phyloP scores from a whole-genome alignment of 1,140 invertebrate genomes.

The Leptinotarsa lineolata region DNA sequence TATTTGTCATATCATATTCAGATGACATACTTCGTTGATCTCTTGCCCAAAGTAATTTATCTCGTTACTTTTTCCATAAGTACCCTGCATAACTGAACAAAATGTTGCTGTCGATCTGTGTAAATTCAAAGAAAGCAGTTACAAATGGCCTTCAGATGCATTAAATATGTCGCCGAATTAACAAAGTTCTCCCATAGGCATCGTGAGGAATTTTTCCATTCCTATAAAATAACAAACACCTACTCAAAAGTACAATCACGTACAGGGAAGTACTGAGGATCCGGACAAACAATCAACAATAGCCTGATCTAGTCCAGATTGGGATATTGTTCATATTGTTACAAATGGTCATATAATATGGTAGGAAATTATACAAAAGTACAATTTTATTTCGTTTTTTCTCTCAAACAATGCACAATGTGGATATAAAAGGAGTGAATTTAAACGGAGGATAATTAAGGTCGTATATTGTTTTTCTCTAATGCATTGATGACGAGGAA shows the following conservation, averaged over 20 bases:
- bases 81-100: no score
- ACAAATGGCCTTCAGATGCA: no score
- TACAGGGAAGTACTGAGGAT: conserved; percentile 7
- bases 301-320: conserved; percentile 17
- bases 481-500: background rate
- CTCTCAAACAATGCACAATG: conserved; percentile 12
- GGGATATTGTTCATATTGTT: conserved; percentile 5
- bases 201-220: no score
- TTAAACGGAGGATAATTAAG: conserved; percentile 12
- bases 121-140: no score
- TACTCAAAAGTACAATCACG: conserved; percentile 1
- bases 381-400: conserved; percentile 14
- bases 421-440: conserved; percentile 17
- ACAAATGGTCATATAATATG: background rate
- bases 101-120: no score
- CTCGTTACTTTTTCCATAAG: no score
- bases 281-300: conserved; percentile 34
- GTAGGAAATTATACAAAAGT: background rate
- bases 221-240: background rate
- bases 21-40: no score
- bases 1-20: no score
- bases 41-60: no score
- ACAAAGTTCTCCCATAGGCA: no score
- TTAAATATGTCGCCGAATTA: no score
- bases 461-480: conserved; percentile 10